A percentile compares a stretch with the other conserved stretches of the same genome.
phyloP scores from a whole-genome alignment of 2,797 vertebrate species.

The Anguilla marmorata region DNA sequence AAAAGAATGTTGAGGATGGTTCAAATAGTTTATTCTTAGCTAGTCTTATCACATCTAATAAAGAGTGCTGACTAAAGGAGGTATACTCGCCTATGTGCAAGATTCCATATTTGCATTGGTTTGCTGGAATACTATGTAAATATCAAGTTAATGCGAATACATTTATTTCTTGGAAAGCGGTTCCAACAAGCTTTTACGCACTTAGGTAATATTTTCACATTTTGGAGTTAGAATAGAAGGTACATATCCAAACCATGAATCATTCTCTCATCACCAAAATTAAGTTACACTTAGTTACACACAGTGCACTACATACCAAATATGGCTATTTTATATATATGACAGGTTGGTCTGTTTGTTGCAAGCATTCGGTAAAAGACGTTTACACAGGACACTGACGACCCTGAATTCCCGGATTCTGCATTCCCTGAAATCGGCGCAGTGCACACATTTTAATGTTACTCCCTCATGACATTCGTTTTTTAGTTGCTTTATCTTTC shows the following conservation, averaged over 20 bases:
- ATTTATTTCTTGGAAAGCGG: conserved; percentile 3
- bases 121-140: not conserved
- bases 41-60: not conserved
- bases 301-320: too few species aligned
- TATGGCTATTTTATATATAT: not conserved
- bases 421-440: not conserved
- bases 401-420: not conserved
- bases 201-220: not conserved
- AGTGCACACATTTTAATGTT: not conserved
- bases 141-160: not conserved
- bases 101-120: not conserved
- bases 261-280: not conserved
- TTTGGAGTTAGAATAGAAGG: not conserved
- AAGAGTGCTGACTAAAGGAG: not conserved
- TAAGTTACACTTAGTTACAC: not conserved
- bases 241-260: too few species aligned
- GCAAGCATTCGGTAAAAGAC: not conserved
- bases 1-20: conserved; percentile 1
- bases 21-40: not conserved
- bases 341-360: not conserved
- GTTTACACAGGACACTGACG: not conserved
- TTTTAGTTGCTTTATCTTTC: not conserved
- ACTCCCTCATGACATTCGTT: not conserved
- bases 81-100: not conserved
- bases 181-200: not conserved